A percentile compares a stretch with the other conserved stretches of the same genome.
Evolutionary conservation across 1,140 invertebrate species (phyloP).

Genomic region (Drosophila ficusphila): DNA sequence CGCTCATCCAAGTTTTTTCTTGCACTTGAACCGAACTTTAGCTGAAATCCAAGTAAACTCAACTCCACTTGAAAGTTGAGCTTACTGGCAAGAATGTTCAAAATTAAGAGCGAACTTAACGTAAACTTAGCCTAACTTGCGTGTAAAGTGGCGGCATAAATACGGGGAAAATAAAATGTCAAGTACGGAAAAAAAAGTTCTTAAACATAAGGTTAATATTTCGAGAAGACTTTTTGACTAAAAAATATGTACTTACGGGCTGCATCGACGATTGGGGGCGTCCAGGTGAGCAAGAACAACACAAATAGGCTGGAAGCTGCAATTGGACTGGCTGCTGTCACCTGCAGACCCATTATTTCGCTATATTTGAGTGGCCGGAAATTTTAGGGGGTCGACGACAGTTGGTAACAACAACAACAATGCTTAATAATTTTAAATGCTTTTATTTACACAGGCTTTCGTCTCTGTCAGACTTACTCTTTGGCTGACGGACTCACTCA

Average conservation of each 20-base stretch:
- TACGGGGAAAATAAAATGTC: slow-evolving; percentile 22
- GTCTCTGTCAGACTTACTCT: slow-evolving; percentile 56
- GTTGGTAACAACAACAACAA: slow-evolving; percentile 50
- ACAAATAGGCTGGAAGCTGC: slow-evolving; percentile 67
- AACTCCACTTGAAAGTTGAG: slow-evolving; percentile 39
- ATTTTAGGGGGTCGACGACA: slow-evolving; percentile 11
- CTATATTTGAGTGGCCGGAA: slow-evolving; percentile 7
- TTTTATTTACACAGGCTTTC: slow-evolving; percentile 16
- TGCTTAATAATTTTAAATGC: slow-evolving; percentile 19
- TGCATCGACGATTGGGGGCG: slow-evolving; percentile 74
- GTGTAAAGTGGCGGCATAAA: slow-evolving; percentile 25
- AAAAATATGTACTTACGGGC: slow-evolving; percentile 84
- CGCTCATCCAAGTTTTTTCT: slow-evolving; percentile 11
- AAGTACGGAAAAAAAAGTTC: slow-evolving; percentile 1
- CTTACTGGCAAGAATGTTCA: slow-evolving; percentile 11
- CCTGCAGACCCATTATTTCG: slow-evolving; percentile 83
- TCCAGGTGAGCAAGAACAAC: slow-evolving; percentile 76
- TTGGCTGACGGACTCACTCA: slow-evolving; percentile 38
- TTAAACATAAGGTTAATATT: neutral
- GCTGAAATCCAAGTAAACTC: slow-evolving; percentile 29
- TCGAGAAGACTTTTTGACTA: slow-evolving; percentile 8
- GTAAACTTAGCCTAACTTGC: slow-evolving; percentile 38
- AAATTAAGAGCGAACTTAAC: slow-evolving; percentile 40
- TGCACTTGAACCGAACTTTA: slow-evolving; percentile 13
- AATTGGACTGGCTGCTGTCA: slow-evolving; percentile 76